These are phyloP conservation scores for Protonemura montana DNA, from an alignment of 2,888 invertebrate species.

Conservation along the genomic window DNA sequence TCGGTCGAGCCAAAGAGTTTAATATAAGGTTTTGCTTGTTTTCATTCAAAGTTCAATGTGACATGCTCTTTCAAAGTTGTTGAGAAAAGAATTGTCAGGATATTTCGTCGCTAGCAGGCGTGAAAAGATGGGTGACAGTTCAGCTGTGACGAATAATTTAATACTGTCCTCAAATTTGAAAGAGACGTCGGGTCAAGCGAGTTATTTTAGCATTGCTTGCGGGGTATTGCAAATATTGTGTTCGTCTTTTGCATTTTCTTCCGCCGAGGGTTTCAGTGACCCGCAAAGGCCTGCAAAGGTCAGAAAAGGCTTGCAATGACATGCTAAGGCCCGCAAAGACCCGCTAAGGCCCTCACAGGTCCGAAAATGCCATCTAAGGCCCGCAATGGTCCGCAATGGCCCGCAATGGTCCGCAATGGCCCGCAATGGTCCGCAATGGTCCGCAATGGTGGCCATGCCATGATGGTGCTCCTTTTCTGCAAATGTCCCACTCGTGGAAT, in stretches of 20 bases:
- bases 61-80: not conserved
- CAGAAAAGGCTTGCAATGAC: too few relatives aligned
- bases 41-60: not conserved
- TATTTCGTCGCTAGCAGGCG: not conserved
- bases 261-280: too few relatives aligned
- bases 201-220: not conserved
- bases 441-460: not conserved
- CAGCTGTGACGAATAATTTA: not conserved
- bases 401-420: not conserved
- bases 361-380: too few relatives aligned
- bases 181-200: not conserved
- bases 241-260: too few relatives aligned
- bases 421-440: not conserved
- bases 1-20: not conserved
- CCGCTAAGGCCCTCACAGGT: too few relatives aligned
- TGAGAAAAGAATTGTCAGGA: constrained; percentile 23
- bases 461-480: not conserved
- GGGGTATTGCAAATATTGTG: not conserved
- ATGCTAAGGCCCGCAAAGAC: too few relatives aligned
- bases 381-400: too few relatives aligned
- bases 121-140: not conserved
- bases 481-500: constrained; percentile 26
- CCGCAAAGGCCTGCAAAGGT: too few relatives aligned
- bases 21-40: not conserved
- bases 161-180: not conserved